Evolutionary conservation across 2,888 invertebrate species (phyloP).

Genomic region (Rambutsinella grinnellia): DNA sequence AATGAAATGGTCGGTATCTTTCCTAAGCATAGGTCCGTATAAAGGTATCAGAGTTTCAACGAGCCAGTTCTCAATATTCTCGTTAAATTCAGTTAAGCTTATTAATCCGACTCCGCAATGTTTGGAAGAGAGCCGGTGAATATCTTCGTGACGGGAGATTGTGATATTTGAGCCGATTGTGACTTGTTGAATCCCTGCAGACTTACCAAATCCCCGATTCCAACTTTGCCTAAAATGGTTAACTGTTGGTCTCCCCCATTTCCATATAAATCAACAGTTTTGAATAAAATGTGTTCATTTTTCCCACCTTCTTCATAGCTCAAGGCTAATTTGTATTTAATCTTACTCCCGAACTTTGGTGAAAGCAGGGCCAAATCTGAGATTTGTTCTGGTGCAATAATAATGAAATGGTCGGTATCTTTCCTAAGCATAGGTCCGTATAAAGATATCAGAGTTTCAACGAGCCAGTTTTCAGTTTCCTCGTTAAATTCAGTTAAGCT

Average conservation of each 20-base stretch:
- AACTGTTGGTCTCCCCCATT: too few species aligned
- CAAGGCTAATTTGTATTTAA: background rate
- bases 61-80: constrained; percentile 16
- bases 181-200: constrained; percentile 10
- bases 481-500: background rate
- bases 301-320: background rate
- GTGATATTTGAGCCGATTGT: constrained; percentile 18
- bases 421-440: too few species aligned
- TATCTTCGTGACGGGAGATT: constrained; percentile 17
- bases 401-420: too few species aligned
- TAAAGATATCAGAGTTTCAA: constrained; percentile 2
- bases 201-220: too few species aligned
- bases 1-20: too few species aligned
- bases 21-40: too few species aligned
- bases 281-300: too few species aligned
- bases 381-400: too few species aligned
- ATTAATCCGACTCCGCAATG: constrained; percentile 19
- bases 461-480: constrained; percentile 16
- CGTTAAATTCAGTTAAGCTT: background rate
- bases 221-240: too few species aligned
- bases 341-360: background rate
- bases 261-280: background rate
- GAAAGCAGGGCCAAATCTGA: background rate
- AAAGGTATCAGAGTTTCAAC: constrained; percentile 3
- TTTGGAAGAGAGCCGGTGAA: constrained; percentile 12